Conservation (phyloP, 2,113 vertebrate genomes). For the Zonotrichia leucophrys region DNA sequence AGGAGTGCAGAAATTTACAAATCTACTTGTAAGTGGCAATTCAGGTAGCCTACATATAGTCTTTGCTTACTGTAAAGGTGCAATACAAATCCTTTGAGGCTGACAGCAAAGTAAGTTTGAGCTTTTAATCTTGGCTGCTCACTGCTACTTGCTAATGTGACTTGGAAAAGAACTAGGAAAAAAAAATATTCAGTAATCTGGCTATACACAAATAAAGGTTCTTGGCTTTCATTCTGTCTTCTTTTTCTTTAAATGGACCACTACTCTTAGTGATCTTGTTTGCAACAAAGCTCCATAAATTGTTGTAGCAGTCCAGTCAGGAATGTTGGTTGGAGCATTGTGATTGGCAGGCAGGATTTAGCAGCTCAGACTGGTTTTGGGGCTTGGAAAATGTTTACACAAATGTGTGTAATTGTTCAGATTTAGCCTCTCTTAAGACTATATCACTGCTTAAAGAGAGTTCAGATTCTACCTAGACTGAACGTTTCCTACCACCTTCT, state of each 20-base stretch:
- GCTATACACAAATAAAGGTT: neutral
- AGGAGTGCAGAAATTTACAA: neutral
- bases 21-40: neutral
- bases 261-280: neutral
- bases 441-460: neutral
- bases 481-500: neutral
- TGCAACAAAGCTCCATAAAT: neutral
- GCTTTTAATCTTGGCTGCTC: neutral
- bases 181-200: neutral
- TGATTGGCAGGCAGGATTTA: neutral
- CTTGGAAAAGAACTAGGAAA: neutral
- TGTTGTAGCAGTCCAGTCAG: neutral
- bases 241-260: neutral
- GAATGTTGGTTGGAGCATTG: neutral
- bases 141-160: neutral
- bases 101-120: neutral
- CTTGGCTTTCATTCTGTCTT: neutral
- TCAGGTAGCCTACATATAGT: neutral
- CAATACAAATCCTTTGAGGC: neutral
- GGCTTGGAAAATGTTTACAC: neutral
- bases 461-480: neutral
- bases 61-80: neutral
- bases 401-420: accelerated
- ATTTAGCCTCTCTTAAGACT: neutral
- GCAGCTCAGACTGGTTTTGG: neutral